Evolutionary conservation across 2,797 vertebrate species (phyloP), one percentile per base, ranked within the genome.

Genomic region (Myripristis jacobus): DNA sequence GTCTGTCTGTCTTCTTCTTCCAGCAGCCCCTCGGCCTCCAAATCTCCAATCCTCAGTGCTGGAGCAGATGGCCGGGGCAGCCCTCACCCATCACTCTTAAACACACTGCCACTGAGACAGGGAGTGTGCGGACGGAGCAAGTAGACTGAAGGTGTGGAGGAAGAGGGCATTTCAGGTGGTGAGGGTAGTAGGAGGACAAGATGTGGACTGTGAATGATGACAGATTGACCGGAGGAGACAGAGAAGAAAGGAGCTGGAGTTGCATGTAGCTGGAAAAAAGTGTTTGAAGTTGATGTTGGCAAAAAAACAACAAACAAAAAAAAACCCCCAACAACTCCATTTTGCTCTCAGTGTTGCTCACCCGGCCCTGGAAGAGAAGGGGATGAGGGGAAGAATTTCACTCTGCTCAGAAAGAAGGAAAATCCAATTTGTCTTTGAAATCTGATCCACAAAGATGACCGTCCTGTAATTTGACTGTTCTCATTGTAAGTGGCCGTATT

Each of bases 51-150:
- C 18, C 22, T 47, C 3, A 1, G 22, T 15, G 68, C 61, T 41
- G 21, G 18, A 73, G 68, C 63, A 71, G 46, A 56, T 80, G 73
- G 66, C 31, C n/a, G 25, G 36, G 62, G 44, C 31, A 15, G 34
- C 15, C 22, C 48, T 47, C 38, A 31, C 47, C 61, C 5, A 50
- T 24, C 48, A 1, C 29, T 52, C 19, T 25, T 27, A 27, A 56
- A 57, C 54, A 65, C 54, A 31, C 41, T 60, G 21, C 46, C 1
- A 1, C 38, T 31, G 29, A 61, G 43, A 47, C n/a, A 24, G 18
- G 19, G 22, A 61, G 50, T 9, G 34, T 10, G 9, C 6, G 34
- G 36, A 13, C 3, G 11, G 1, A 2, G 11, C 11, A 3, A 41
- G 11, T 50, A 8, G 11, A 0, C 0, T 44, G 15, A 60, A 60